A percentile compares a stretch with the other conserved stretches of the same genome.
Conservation (phyloP, 2,797 vertebrate species). For the Lacerta viridis region DNA sequence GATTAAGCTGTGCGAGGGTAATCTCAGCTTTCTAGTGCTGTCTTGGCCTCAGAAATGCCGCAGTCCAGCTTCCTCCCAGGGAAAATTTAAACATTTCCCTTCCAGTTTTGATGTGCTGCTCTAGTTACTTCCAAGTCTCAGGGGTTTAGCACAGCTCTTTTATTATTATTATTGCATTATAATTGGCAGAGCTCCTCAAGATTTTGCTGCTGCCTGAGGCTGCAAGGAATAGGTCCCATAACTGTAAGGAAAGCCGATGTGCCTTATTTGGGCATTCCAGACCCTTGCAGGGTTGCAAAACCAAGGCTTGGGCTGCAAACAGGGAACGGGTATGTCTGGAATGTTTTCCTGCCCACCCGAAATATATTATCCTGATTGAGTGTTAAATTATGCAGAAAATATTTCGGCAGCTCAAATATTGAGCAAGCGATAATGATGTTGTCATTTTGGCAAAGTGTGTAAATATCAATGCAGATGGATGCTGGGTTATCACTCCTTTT, state of each 20-base stretch:
- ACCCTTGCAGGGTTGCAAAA: conserved; percentile 6
- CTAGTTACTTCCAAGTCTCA: conserved; percentile 47
- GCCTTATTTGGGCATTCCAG: conserved; percentile 34
- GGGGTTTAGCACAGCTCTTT: conserved; percentile 41
- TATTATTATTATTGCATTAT: conserved; percentile 38
- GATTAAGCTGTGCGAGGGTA: conserved; percentile 67
- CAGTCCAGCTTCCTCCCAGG: conserved; percentile 64
- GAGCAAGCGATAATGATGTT: conserved; percentile 76
- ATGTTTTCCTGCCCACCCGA: conserved; percentile 48
- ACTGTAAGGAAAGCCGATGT: conserved; percentile 41
- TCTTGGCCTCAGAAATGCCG: conserved; percentile 63
- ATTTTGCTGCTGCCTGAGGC: conserved; percentile 55
- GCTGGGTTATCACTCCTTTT: conserved; percentile 34
- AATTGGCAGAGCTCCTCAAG: conserved; percentile 52
- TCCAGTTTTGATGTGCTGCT: conserved; percentile 51
- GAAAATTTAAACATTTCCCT: conserved; percentile 56
- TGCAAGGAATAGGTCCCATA: conserved; percentile 3
- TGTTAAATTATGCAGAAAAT: conserved; percentile 79
- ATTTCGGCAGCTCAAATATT: conserved; percentile 73
- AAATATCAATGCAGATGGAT: conserved; percentile 75
- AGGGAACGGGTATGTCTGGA: conserved; percentile 44
- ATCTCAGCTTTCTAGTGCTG: conserved; percentile 65
- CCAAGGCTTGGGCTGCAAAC: fast-evolving
- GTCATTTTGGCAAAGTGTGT: conserved; percentile 75
- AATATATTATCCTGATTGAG: conserved; percentile 70